Evolutionary conservation across 1,140 invertebrate species (phyloP), one percentile per base, ranked within the genome.

Genomic region (Panagrolaimus sp.): DNA sequence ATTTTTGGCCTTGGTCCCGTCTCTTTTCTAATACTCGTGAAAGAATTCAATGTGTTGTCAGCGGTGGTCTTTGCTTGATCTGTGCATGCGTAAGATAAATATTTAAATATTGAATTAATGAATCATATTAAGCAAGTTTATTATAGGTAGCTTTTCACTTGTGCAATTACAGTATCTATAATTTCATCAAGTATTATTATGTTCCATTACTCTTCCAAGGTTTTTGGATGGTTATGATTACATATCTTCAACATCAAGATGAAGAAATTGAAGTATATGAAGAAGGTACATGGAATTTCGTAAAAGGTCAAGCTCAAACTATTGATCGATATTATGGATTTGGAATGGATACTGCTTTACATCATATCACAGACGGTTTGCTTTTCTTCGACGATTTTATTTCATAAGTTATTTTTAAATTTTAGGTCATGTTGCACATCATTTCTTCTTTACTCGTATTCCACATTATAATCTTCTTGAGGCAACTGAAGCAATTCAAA

Each of bases 391-490:
- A 38, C 7, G 2, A 4, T 4, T 38, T 4, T 27, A 25, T 57
- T 25, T 27, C n/a, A n/a, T n/a, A n/a, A n/a, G n/a, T 57, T 16
- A 57, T 20, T 25, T 25, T 57, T 51, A 8, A 9, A 5, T 11
- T 47, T 51, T 44, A 66, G 44, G 76, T 11, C 85, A 85, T 72
- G 84, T 85, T 46, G 83, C 84, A 48, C 85, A 85, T 70, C 85
- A 85, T 68, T 77, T 85, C 65, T 85, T 85, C 72, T 83, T 81
- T 69, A 76, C 84, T 9, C 83, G 79, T 64, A 78, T 85, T 31
- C 84, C 85, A 7, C 85, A 85, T 73, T 85, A 85, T 72, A 80
- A 84, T 66, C 74, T 85, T 64, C 75, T 82, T 64, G 83, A 84
- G 64, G 85, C 85, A 5, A 85, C 85, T 0, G 63, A 70, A 48